Base-by-base conservation (phyloP, 2,797 vertebrate species). In the Thunnus albacares region DNA sequence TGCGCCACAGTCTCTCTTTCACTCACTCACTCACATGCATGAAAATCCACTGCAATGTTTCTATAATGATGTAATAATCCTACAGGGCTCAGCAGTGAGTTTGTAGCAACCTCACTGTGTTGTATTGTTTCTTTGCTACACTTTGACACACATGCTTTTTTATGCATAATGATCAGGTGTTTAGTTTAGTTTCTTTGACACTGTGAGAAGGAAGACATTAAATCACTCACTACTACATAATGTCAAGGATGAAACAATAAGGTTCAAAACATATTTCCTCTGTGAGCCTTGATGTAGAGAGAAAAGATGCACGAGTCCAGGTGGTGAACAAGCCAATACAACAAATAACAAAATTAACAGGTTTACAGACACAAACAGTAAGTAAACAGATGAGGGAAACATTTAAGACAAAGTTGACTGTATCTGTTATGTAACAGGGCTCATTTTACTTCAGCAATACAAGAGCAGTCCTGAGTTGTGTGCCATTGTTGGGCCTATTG, bases 371-470 rank as follows among this genome's bases (percentile, higher is more conserved):
- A 79, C 15, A 8, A 62, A 76, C 15, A 6, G 62, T 8, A 30
- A 47, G 2, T 7, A 20, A n/a, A 47, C 1, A 75, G 2, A 58
- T 71, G 13, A 62, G 69, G 53, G 17, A 18, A 51, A 58, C 45
- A 38, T 5, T 53, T 6, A 43, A 63, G 45, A 45, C 28, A 70
- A 35, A 71, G 59, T 58, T 66, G n/a, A 13, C 55, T 61, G n/a
- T 33, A 17, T 60, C 0, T 51, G 52, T 63, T 77, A 41, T 51
- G 13, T 78, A 49, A 61, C 64, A 41, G 9, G 33, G n/a, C 24
- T 61, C 20, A 53, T 72, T 52, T 70, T 33, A 64, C 47, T 75
- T 58, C n/a, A 74, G 30, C 70, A 1, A 43, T 35, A 69, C 43
- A 63, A 68, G 51, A 66, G 9, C 43, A 59, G 17, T 30, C 64